A percentile compares a stretch with the other conserved stretches of the same genome.
phyloP scores from a whole-genome alignment of 2,113 vertebrate species.

The Carassius carassius region DNA sequence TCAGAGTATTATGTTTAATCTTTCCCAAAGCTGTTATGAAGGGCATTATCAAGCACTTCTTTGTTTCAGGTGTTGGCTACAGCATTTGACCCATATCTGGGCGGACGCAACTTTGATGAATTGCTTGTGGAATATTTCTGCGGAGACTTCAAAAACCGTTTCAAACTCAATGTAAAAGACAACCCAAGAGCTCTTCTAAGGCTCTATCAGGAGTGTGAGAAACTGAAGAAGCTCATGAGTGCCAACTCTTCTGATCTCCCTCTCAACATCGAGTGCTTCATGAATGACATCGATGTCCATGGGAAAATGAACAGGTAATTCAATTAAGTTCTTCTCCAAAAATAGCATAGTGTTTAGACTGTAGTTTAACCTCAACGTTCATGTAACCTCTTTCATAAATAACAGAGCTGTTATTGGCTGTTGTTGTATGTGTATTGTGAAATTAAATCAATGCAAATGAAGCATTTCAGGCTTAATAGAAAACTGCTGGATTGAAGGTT shows the following conservation, averaged over 20 bases:
- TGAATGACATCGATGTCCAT: slow-evolving; percentile 78
- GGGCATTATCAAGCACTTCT: not conserved
- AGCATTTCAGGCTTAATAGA: not conserved
- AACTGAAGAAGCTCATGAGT: slow-evolving; percentile 96
- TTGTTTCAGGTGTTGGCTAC: slow-evolving; percentile 85
- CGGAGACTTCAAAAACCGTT: slow-evolving; percentile 89
- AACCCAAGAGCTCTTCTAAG: slow-evolving; percentile 88
- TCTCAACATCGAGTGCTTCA: slow-evolving; percentile 92
- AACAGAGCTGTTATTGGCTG: not conserved
- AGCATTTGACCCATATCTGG: slow-evolving; percentile 88
- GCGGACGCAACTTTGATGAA: slow-evolving; percentile 91
- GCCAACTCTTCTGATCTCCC: slow-evolving; percentile 94
- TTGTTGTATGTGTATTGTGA: not conserved
- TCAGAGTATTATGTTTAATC: not conserved
- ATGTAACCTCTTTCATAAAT: no score
- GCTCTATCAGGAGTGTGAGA: slow-evolving; percentile 92
- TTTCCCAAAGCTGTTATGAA: not conserved
- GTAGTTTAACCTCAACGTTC: not conserved
- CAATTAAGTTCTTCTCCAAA: not conserved
- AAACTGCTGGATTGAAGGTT: not conserved
- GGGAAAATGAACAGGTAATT: slow-evolving; percentile 92
- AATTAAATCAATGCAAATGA: not conserved
- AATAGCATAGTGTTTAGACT: not conserved
- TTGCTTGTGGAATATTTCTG: slow-evolving; percentile 91
- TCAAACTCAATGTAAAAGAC: slow-evolving; percentile 88